Conservation (phyloP, 2,113 vertebrate genomes). For the Protobothrops mucrosquamatus region DNA sequence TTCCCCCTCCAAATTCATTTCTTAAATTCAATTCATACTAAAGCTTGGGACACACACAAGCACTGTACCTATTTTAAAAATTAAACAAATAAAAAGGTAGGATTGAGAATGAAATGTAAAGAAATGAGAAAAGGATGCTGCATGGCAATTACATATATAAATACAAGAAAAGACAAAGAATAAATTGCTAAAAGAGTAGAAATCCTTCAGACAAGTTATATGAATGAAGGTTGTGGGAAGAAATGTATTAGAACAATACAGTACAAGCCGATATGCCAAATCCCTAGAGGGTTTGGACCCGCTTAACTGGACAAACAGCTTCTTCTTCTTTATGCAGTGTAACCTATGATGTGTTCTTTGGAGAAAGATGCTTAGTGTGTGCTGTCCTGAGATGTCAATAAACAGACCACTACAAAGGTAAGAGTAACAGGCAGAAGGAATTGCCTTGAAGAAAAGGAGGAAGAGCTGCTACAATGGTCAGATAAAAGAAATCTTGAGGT, state of each 20-base stretch:
- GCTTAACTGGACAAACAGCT: not conserved
- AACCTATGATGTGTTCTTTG: not conserved
- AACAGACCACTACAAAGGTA: not conserved
- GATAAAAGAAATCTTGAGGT: not conserved
- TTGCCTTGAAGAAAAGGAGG: not conserved
- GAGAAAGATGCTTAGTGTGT: not conserved
- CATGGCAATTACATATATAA: not conserved
- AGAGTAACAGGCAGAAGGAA: not conserved
- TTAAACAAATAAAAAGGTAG: not conserved
- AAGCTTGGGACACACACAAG: not conserved
- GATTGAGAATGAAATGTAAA: not conserved
- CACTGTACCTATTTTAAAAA: not conserved
- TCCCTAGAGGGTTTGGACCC: not conserved
- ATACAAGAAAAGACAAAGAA: not conserved
- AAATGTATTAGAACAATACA: not conserved
- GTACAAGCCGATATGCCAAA: not conserved
- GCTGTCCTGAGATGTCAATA: not conserved
- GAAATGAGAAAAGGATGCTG: not conserved
- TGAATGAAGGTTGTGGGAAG: not conserved
- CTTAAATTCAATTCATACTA: not conserved
- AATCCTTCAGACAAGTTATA: not conserved
- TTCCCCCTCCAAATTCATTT: not conserved
- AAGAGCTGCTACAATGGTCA: not conserved
- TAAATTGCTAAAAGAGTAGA: not conserved
- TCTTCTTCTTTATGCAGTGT: not conserved